Evolutionary conservation across 2,113 vertebrate genomes (phyloP), one percentile per base, ranked within the genome.

Genomic region (Limanda limanda): DNA sequence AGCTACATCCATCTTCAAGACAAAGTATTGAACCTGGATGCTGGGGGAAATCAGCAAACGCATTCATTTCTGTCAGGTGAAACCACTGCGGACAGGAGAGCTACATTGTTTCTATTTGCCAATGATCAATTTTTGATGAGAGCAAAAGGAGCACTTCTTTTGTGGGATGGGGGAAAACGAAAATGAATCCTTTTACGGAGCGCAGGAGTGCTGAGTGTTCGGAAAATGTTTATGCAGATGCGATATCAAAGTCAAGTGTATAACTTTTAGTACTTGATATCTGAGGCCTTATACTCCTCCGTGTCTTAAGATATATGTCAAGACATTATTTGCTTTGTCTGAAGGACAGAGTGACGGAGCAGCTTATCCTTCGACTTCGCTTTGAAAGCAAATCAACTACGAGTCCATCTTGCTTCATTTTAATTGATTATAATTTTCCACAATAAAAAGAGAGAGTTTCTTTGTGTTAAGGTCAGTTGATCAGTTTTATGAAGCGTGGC

Each of bases 1-100:
- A 18, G 87, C 87, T 73, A 69, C 80, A 92, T 93, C 90, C 89
- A 92, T 88, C 85, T 89, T 90, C 56, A 72, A 85, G 86, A 89
- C 84, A 86, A 85, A 88, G 79, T 85, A 92, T 89, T 74, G 83
- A 90, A 83, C 74, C 71, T 74, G 18, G 21, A 74, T 76, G 78
- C 75, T 83, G 58, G 76, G 66, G 83, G 77, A 82, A 86, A 86
- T 86, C 70, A 64, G 78, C 82, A 79, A 88, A 78, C 72, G 59
- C 86, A 90, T 90, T 87, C 2, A 83, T 92, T 87, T 80, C 67
- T 87, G 88, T 90, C 89, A 90, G 66, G 74, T 23, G 25, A 76
- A 82, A 69, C 35, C 71, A 75, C 78, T 67, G 78, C 55, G 76
- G 74, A 89, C 68, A 74, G 65, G 37, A 78, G 52, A 67, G 64